These are phyloP conservation scores for Drosophila demipolita DNA, from an alignment of 2,888 invertebrate genomes.

Conservation along the genomic window DNA sequence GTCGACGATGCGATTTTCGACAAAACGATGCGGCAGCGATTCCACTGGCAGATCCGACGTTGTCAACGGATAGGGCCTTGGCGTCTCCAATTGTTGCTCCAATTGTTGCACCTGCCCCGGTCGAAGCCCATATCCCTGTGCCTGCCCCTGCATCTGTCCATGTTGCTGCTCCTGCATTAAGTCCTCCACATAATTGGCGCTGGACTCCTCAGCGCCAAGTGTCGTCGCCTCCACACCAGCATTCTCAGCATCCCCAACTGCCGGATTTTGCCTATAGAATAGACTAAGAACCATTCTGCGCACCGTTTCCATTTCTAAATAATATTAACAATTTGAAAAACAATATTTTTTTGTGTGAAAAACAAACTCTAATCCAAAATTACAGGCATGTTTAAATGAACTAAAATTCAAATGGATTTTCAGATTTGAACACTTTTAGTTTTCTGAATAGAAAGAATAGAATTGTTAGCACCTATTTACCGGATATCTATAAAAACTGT, in stretches of 20 bases:
- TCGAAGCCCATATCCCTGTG: not conserved
- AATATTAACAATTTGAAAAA: not conserved
- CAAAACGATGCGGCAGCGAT: not conserved
- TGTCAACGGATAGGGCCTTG: not conserved
- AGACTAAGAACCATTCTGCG: constrained; percentile 20
- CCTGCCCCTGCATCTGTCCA: not conserved
- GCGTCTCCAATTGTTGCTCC: not conserved
- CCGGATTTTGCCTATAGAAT: not conserved
- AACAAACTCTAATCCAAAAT: constrained; percentile 5
- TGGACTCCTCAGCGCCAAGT: constrained; percentile 7
- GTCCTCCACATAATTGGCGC: constrained; percentile 30
- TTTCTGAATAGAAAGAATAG: not conserved
- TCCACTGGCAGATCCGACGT: constrained; percentile 25
- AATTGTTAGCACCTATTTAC: not conserved
- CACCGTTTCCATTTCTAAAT: constrained; percentile 37
- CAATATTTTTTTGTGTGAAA: constrained; percentile 12
- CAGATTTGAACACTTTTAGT: not conserved
- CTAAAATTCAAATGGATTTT: constrained; percentile 19
- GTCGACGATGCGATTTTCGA: constrained; percentile 1
- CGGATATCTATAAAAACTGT: constrained; percentile 9
- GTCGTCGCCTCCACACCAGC: not conserved
- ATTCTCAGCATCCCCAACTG: not conserved
- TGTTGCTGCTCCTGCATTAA: constrained; percentile 35
- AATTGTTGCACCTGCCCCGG: not conserved
- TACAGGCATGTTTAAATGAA: constrained; percentile 10